Percentiles rank a stretch among this genome's conserved stretches.
phyloP scores from a whole-genome alignment of 2,113 vertebrate species.

The Ranitomeya variabilis region DNA sequence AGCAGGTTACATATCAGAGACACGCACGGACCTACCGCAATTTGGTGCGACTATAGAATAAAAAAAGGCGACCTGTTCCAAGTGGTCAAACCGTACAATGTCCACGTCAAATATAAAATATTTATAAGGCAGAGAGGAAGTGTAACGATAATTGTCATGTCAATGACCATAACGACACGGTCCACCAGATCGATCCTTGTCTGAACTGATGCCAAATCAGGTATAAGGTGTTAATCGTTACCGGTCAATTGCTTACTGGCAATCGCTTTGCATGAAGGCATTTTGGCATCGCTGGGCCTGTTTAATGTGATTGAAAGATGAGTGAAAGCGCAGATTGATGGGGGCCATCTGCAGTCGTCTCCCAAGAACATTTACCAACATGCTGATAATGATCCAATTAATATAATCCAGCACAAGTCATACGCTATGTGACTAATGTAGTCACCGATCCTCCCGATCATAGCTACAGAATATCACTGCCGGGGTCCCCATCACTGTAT shows the following conservation, averaged over 20 bases:
- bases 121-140: too few relatives aligned
- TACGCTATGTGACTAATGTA: background rate
- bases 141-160: background rate
- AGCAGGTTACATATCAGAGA: background rate
- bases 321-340: background rate
- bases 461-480: background rate
- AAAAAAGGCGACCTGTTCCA: background rate
- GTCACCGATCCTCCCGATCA: background rate
- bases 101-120: too few relatives aligned
- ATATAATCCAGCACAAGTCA: background rate
- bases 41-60: background rate
- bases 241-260: slow-evolving; percentile 6
- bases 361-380: background rate
- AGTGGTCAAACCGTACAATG: background rate
- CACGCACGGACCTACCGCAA: background rate
- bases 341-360: slow-evolving; percentile 2
- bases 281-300: background rate
- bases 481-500: background rate
- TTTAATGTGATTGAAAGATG: background rate
- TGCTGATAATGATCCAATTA: slow-evolving; percentile 3
- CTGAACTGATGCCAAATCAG: too few relatives aligned
- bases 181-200: background rate
- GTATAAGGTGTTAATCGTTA: background rate
- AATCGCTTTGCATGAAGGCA: background rate
- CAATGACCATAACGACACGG: background rate